Evolutionary conservation across 2,888 invertebrate genomes (phyloP), one percentile per base, ranked within the genome.

Genomic region (Timandra comae): DNA sequence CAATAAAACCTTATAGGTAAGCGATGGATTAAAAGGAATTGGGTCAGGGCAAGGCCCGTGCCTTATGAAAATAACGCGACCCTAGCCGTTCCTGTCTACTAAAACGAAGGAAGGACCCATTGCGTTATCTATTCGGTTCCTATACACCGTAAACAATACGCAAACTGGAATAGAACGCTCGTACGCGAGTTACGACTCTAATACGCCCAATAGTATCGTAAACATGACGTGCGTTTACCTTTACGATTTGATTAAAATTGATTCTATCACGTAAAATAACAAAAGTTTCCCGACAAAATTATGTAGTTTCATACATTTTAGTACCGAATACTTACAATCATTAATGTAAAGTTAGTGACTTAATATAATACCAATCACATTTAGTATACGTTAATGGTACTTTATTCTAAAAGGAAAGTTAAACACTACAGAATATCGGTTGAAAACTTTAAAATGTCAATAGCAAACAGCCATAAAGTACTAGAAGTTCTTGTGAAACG

Each of bases 1-100:
- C 79, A 84, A 84, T 84, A 84, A 84, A 82, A 84, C 79, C 80
- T 84, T 84, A 82, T 84, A 85, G 82, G 85, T 81, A 84, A 84
- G 77, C 79, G 77, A 81, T 84, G 82, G 82, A 84, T 82, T 82
- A 80, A 74, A 81, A 77, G 71, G 70, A 84, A 82, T 63, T 81
- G 56, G 84, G 81, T 82, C 81, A 84, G 73, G 78, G 79, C 68
- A 74, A 66, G 74, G 72, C 76, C 63, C 68, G 57, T 70, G 58
- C 66, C 69, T 80, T 78, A 78, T 71, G 68, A 76, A 79, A 80
- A 79, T 75, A 76, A 76, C 66, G 64, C 57, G 52, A 63, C 61
- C 56, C 56, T 55, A 56, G 63, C 56, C 60, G 54, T 61, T 66
- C 63, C 63, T 54, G 52, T 51, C 46, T 49, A 56, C 50, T 53